Percentiles rank a stretch among this genome's conserved stretches.
Evolutionary conservation across 2,888 invertebrate species (phyloP).

Genomic region (Pseudanteris insignis): DNA sequence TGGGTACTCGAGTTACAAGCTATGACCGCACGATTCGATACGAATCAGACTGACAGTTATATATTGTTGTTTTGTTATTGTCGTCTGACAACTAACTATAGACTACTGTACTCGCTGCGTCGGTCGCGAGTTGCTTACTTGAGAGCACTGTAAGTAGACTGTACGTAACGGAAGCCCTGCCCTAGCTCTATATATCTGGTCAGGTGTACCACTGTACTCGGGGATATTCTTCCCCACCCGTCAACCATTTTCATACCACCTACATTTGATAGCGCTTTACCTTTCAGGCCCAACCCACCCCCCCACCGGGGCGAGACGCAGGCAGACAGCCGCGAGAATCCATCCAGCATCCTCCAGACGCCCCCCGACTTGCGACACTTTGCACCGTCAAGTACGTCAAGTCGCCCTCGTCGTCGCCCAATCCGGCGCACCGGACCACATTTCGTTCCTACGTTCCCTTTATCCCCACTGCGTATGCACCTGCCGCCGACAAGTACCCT

Average conservation of each 20-base stretch:
- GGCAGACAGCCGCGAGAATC: constrained; percentile 46
- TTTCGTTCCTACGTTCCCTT: constrained; percentile 46
- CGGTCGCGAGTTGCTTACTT: constrained; percentile 57
- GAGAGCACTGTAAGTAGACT: constrained; percentile 65
- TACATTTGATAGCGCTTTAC: constrained; percentile 52
- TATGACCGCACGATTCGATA: constrained; percentile 47
- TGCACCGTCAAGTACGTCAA: constrained; percentile 31
- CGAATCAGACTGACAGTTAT: constrained; percentile 44
- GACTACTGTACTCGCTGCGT: constrained; percentile 47
- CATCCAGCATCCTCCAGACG: constrained; percentile 45
- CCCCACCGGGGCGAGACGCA: constrained; percentile 56
- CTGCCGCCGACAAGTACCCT: constrained; percentile 32
- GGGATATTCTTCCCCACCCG: constrained; percentile 61
- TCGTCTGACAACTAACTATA: constrained; percentile 38
- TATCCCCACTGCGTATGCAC: constrained; percentile 35
- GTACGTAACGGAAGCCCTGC: constrained; percentile 67
- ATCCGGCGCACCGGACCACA: constrained; percentile 46
- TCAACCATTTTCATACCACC: constrained; percentile 57
- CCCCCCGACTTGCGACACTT: constrained; percentile 38
- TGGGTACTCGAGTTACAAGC: constrained; percentile 40
- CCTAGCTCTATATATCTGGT: constrained; percentile 68
- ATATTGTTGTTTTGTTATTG: constrained; percentile 22
- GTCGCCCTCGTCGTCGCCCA: constrained; percentile 46
- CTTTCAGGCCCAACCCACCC: constrained; percentile 57
- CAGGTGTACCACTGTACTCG: constrained; percentile 64